Base-by-base conservation (phyloP, 2,888 invertebrate genomes). In the Alviniconcha strummeri region DNA sequence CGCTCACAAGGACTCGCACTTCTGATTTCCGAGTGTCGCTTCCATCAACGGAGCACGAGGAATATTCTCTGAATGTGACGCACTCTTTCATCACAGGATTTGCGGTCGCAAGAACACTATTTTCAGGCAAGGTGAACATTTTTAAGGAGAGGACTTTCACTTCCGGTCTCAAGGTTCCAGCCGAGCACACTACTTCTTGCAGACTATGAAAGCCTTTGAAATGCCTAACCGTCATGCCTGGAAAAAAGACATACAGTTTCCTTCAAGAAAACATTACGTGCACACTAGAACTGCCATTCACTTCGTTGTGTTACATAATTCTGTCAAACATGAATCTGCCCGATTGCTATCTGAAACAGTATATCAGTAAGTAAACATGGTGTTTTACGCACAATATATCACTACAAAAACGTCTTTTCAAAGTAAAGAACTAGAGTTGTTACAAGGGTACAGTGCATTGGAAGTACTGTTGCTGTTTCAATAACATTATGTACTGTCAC, bases 1-100 rank as follows among this genome's bases (percentile, higher is more conserved):
- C 82, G 52, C 74, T 55, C 57, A 82, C 82, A 57, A 82, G 52
- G 56, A 82, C 67, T n/a, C 76, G 72, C 55, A 82, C 6, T 0
- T 55, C 17, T 1, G 82, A 82, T 55, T 76, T 76, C 9, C 82
- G 36, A 5, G 82, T 82, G 76, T 76, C 82, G 4, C 52, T 8
- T 3, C 9, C n/a, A 67, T 82, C 82, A 9, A 76, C 19, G 9
- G 57, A 6, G 54, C 82, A 82, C 0, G 82, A 82, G 1, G 75
- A 60, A 54, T 74, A 60, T 13, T 60, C 74, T 9, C 11, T n/a
- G 67, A 71, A 80, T 55, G 72, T 80, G 4, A 71, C n/a, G 11
- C 80, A 71, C 13, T 71, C 19, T 17, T 71, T 17, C 13, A 52
- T 55, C 17, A 69, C 19, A 11, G 72, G 71, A 19, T 80, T 80